Base-by-base conservation (phyloP, 2,797 vertebrate genomes). In the Sebastes umbrosus region DNA sequence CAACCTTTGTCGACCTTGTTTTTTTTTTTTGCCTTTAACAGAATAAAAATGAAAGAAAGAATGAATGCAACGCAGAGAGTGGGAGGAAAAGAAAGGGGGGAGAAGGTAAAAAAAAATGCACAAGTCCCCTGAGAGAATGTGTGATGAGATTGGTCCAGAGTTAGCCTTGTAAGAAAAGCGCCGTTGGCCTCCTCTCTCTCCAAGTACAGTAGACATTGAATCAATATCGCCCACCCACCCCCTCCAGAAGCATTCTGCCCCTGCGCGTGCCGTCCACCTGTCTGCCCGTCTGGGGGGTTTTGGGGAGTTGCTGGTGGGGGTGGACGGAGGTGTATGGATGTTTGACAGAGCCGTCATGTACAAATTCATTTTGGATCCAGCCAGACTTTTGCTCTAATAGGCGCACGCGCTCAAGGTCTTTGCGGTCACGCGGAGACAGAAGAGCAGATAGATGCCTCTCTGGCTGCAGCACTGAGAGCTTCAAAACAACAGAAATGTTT, bases 1-100 rank as follows among this genome's bases (percentile, higher is more conserved):
- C 92, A 84, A 90, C 94, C 86, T 87, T 89, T 93, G 63, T 24
- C 58, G 89, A 95, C 96, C 97, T 89, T 92, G 87, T 92, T 94
- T 87, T 92, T 94, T 94, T 92, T 50, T n/a, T 82, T 67, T 90
- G 84, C 81, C 90, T 89, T 92, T 92, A 87, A 94, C 92, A 82
- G 91, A 86, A 93, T 94, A 94, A 95, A 87, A 94, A 90, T 90
- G 94, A 94, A 94, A 95, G 93, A 90, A 82, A 87, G 89, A 94
- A 90, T 63, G 83, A 88, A 91, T 79, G 87, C 80, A 88, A 91
- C 76, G 69, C 87, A 82, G 78, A 85, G 86, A 83, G 79, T 77
- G 73, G 83, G 84, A 87, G 79, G 85, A 71, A 90, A 90, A 89
- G 70, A 80, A 86, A 73, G 25, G 62, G 72, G 72, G 71, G 50